Base-by-base conservation (phyloP, 2,888 invertebrate species). In the Magallana nippona region DNA sequence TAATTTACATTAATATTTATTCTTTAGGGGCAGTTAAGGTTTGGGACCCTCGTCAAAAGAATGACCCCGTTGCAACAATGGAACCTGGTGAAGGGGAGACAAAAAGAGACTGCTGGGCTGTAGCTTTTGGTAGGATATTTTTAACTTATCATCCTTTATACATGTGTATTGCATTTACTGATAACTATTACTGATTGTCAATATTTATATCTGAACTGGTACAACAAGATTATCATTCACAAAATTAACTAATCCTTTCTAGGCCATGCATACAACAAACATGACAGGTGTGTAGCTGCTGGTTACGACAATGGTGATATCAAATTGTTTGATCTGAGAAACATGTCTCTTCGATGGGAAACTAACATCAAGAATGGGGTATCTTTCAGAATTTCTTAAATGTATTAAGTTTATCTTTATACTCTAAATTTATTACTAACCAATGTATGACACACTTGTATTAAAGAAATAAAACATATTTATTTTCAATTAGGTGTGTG, bases 291-390 rank as follows among this genome's bases (percentile, higher is more conserved):
- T 83, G 96, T 99, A 0, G 97, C 96, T 55, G 97, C 98, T 13
- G 99, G 99, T 1, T 99, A 98, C 92, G 98, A 99, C 92, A 99
- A 99, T 94, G 99, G 99, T 0, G 99, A 99, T 93, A 94, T 99
- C 1, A 99, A 98, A 94, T 96, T 99, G 95, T 98, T 98, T 93
- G 98, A 99, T 94, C 95, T 99, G 55, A 96, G 96, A 85, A 96
- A 96, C 8, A 97, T 98, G 96, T 95, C 96, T 0, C 94, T 98
- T 0, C 95, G 96, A 91, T 99, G 98, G 98, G 98, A 98, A 92
- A 97, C 97, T 81, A 98, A 98, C 94, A 95, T 98, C 77, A 97
- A 97, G 93, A 98, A 98, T 95, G 98, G 98, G 89, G 94, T 94
- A 92, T 32, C 32, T 32, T 32, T 32, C 3, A 32, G 32, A 32